A percentile compares a stretch with the other conserved stretches of the same genome.
Evolutionary conservation across 2,113 vertebrate genomes (phyloP).

Genomic region (Talpa occidentalis): DNA sequence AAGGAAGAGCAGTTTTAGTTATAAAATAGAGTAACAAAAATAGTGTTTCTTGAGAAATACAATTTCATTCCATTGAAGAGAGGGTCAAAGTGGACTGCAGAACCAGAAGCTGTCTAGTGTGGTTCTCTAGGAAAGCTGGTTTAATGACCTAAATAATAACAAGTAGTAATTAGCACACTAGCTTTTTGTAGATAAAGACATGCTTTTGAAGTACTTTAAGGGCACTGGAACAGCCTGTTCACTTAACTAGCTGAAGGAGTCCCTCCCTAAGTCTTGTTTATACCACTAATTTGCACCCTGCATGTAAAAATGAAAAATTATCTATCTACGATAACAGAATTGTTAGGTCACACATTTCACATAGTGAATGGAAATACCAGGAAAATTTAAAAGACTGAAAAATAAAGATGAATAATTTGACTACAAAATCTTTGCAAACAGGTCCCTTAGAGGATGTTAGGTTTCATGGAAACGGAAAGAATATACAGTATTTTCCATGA

Average conservation of each 20-base stretch:
- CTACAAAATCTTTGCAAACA: not conserved
- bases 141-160: constrained; percentile 55
- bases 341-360: not conserved
- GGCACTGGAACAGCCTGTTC: not conserved
- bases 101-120: not conserved
- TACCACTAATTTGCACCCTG: not conserved
- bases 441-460: not conserved
- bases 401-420: not conserved
- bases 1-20: not conserved
- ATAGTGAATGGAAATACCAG: not conserved
- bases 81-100: not conserved
- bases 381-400: not conserved
- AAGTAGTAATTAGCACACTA: constrained; percentile 24
- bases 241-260: constrained; percentile 16
- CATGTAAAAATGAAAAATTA: not conserved
- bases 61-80: constrained; percentile 25
- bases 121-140: not conserved
- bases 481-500: not conserved
- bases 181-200: not conserved
- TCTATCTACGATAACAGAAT: not conserved
- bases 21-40: not conserved
- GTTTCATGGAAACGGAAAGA: not conserved
- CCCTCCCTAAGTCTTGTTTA: not conserved
- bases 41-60: not conserved
- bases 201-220: not conserved